Evolutionary conservation across 2,113 vertebrate genomes (phyloP), one percentile per base, ranked within the genome.

Genomic region (Hemichromis elongatus): DNA sequence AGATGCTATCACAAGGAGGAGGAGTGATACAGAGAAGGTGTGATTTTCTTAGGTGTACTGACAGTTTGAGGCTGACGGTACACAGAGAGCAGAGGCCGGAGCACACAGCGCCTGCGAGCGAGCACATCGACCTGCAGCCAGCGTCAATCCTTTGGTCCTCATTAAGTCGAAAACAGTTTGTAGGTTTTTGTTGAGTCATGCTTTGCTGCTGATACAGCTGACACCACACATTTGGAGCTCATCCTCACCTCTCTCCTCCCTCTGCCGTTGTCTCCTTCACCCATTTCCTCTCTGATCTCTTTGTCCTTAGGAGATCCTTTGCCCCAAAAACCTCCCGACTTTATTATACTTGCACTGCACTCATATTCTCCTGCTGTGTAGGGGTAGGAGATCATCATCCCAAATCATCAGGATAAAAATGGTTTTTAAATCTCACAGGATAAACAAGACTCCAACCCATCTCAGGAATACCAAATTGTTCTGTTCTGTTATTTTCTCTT

Each of bases 31-130:
- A 77, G 68, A 47, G 30, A 53, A 81, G 56, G 83, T 88, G 82
- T 77, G 83, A 81, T 86, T 92, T 81, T 89, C 86, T 87, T 45
- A 84, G 85, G 90, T 88, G 85, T 12, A 4, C 87, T 94, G 92
- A 90, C 92, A 94, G 92, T 92, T 94, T 91, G 93, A 93, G 92
- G 93, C 86, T 90, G 88, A 50, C 79, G 63, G 37, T 33, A 53
- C 14, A 53, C 16, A 37, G 79, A 70, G 53, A 89, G 88, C 70
- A 81, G 85, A 40, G 30, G 70, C 73, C 5, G 6, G n/a, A 75
- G 73, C 52, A 13, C 3, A 4, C 59, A 54, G 88, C 87, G 47
- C 86, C 88, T 84, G 88, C 78, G 81, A 54, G 33, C 2, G 18
- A 86, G 79, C 83, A n/a, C 88, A 33, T 89, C 75, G 78, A 68